Conservation (phyloP, 2,888 invertebrate species). For the Tyria jacobaeae region DNA sequence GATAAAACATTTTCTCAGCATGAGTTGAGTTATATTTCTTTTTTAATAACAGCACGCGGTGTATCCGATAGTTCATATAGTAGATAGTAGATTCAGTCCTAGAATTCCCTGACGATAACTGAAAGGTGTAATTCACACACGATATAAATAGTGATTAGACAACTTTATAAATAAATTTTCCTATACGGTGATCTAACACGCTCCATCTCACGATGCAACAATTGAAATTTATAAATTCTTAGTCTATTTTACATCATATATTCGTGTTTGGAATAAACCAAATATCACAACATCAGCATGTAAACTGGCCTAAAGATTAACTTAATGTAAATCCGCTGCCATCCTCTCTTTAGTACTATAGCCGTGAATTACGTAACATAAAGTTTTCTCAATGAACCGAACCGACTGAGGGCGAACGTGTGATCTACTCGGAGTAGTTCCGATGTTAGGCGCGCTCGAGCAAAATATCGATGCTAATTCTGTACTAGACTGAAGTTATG, state of each 20-base stretch:
- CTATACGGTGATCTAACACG: too few species aligned
- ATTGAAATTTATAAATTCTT: too few species aligned
- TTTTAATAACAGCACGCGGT: too few species aligned
- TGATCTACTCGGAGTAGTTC: constrained; percentile 61
- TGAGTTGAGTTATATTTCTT: background rate
- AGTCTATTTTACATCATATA: too few species aligned
- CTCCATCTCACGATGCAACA: too few species aligned
- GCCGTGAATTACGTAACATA: constrained; percentile 44
- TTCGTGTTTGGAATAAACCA: background rate
- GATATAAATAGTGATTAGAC: too few species aligned
- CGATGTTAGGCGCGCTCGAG: constrained; percentile 49
- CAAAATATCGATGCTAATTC: constrained; percentile 80
- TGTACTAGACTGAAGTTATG: constrained; percentile 76
- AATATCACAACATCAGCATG: background rate
- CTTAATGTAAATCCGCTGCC: background rate
- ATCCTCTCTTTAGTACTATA: constrained; percentile 15
- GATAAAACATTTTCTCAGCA: constrained; percentile 6
- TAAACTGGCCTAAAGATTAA: background rate
- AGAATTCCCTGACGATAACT: too few species aligned
- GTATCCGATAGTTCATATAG: too few species aligned
- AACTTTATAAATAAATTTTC: too few species aligned
- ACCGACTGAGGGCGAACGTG: constrained; percentile 56
- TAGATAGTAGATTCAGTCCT: too few species aligned
- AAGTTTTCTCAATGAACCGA: constrained; percentile 59
- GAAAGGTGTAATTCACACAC: too few species aligned